Evolutionary conservation across 2,888 invertebrate genomes (phyloP).

Genomic region (Cephus pulcher): DNA sequence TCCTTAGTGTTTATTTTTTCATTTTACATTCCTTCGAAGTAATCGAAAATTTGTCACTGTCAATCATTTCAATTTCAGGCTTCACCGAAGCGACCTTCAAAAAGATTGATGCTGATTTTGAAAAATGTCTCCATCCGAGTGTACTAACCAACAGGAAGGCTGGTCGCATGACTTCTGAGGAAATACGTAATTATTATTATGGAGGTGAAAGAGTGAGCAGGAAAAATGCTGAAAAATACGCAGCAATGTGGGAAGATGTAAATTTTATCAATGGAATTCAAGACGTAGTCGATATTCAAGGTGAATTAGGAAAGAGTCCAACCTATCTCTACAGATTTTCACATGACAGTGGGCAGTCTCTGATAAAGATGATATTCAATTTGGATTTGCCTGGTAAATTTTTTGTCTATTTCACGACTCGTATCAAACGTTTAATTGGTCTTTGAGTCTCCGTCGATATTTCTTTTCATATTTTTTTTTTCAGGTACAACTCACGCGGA

Average conservation of each 20-base stretch:
- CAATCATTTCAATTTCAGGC: conserved; percentile 13
- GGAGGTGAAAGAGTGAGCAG: conserved; percentile 32
- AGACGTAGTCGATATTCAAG: conserved; percentile 40
- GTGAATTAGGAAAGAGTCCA: conserved; percentile 12
- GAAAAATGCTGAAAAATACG: conserved; percentile 27
- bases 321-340: conserved; percentile 53
- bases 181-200: conserved; percentile 46
- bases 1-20: not conserved
- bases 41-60: not conserved
- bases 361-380: conserved; percentile 29
- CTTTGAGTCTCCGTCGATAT: not conserved
- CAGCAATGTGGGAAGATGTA: conserved; percentile 38
- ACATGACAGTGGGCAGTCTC: conserved; percentile 38
- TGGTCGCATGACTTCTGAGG: conserved; percentile 25
- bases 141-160: not conserved
- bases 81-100: conserved; percentile 19
- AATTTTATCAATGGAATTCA: conserved; percentile 44
- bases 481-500: conserved; percentile 47
- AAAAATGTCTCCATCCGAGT: conserved; percentile 13
- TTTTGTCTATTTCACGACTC: conserved; percentile 1
- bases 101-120: conserved; percentile 31
- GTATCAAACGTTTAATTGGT: not conserved
- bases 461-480: not conserved
- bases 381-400: conserved; percentile 41
- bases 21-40: not conserved